Conservation (phyloP, 2,888 invertebrate species). For the Trachelus iudaicus region DNA sequence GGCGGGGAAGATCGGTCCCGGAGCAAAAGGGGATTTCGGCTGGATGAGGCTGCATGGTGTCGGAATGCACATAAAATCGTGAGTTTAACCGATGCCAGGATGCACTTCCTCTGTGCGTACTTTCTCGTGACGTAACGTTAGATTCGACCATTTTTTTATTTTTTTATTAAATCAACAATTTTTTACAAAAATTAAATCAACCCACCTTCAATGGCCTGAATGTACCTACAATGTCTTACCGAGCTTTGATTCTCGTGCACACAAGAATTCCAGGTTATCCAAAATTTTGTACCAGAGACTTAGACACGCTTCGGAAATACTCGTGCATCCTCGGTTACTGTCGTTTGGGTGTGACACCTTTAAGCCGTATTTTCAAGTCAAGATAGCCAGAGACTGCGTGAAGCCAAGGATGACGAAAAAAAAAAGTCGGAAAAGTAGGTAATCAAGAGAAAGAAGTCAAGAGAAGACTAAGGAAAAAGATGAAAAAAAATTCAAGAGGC, state of each 20-base stretch:
- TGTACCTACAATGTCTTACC: not conserved
- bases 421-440: slow-evolving; percentile 1
- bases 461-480: not conserved
- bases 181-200: not conserved
- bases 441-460: not conserved
- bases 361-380: slow-evolving; percentile 21
- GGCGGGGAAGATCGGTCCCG: slow-evolving; percentile 23
- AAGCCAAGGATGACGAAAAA: slow-evolving; percentile 7
- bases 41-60: slow-evolving; percentile 36
- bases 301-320: not conserved
- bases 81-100: slow-evolving; percentile 43
- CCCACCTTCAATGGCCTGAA: not conserved
- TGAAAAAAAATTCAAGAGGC: slow-evolving; percentile 11
- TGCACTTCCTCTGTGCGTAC: not conserved
- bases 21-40: slow-evolving; percentile 23
- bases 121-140: not conserved
- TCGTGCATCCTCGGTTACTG: not conserved
- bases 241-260: not conserved
- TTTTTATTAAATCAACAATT: not conserved
- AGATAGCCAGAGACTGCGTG: not conserved
- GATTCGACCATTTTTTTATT: not conserved
- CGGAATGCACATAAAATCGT: slow-evolving; percentile 53
- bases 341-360: slow-evolving; percentile 23
- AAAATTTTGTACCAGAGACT: not conserved
- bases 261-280: not conserved